Conservation (phyloP, 2,113 vertebrate species). For the Cyanoramphus novaezelandiae region DNA sequence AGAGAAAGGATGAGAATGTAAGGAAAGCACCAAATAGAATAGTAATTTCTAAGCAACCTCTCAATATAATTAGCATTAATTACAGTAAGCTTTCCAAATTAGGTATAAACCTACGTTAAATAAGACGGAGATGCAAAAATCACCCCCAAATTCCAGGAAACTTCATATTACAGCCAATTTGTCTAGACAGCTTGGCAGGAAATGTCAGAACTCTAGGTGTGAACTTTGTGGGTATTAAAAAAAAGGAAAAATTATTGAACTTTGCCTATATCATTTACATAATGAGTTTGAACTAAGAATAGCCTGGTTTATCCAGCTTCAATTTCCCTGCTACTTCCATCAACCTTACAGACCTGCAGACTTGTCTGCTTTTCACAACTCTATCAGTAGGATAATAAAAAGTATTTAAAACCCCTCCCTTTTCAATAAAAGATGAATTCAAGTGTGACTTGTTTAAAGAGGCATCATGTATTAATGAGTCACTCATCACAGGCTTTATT, state of each 20-base stretch:
- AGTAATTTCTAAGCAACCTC: slow-evolving; percentile 30
- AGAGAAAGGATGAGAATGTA: not conserved
- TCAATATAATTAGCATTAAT: slow-evolving; percentile 60
- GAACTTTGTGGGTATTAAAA: slow-evolving; percentile 29
- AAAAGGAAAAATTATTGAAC: not conserved
- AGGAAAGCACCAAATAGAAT: slow-evolving; percentile 38
- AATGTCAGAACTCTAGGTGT: slow-evolving; percentile 32
- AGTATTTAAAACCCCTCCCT: not conserved
- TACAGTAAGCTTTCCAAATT: slow-evolving; percentile 55
- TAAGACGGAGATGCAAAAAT: slow-evolving; percentile 33
- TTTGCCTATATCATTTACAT: slow-evolving; percentile 13
- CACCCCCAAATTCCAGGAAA: slow-evolving; percentile 27
- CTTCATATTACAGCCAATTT: slow-evolving; percentile 3
- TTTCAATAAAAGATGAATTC: not conserved
- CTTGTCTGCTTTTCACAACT: not conserved
- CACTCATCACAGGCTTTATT: not conserved
- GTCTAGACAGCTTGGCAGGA: slow-evolving; percentile 59
- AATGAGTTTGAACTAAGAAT: slow-evolving; percentile 40
- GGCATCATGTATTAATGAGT: not conserved
- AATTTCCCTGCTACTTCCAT: not conserved
- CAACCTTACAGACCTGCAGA: not conserved
- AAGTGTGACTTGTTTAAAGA: not conserved
- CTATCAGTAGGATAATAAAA: not conserved
- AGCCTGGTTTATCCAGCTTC: not conserved
- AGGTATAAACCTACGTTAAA: slow-evolving; percentile 36